Evolutionary conservation across 2,888 invertebrate genomes (phyloP).

Genomic region (Platycheirus albimanus): DNA sequence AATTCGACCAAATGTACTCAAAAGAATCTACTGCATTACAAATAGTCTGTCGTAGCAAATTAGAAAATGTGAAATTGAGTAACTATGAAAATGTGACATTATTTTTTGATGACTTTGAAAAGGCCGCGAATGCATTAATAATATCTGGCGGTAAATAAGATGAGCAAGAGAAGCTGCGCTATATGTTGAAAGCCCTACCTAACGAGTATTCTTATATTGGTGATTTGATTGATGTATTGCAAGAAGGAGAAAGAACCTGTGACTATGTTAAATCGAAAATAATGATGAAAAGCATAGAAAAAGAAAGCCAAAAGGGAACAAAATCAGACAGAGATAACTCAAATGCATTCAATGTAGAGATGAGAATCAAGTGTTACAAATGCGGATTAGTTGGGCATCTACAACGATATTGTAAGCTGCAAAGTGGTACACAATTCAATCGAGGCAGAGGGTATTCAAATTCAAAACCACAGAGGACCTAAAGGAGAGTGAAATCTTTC

Average conservation of each 20-base stretch:
- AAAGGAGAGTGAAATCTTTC: no score
- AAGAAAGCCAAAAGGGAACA: no score
- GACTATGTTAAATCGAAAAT: constrained; percentile 31
- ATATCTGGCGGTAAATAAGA: no score
- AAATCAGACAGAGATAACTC: constrained; percentile 20
- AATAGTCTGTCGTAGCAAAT: constrained; percentile 23
- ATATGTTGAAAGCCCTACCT: no score
- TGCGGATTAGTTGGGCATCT: constrained; percentile 22
- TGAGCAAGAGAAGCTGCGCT: no score
- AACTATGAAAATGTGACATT: constrained; percentile 21
- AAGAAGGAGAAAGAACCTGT: constrained; percentile 22
- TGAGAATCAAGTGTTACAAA: constrained; percentile 16
- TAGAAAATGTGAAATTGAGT: constrained; percentile 33
- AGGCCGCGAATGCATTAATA: no score
- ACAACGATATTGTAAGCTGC: constrained; percentile 9
- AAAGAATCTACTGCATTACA: constrained; percentile 38
- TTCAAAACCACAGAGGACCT: no score
- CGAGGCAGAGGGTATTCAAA: no score
- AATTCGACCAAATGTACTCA: constrained; percentile 37
- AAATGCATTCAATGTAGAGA: constrained; percentile 22
- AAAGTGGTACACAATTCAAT: no score
- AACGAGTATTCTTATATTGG: no score
- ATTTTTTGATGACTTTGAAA: constrained; percentile 29
- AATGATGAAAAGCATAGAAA: constrained; percentile 4
- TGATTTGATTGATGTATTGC: constrained; percentile 20